These are phyloP conservation scores for Sebastes hubbsi DNA, from an alignment of 2,797 vertebrate genomes.

Conservation along the genomic window DNA sequence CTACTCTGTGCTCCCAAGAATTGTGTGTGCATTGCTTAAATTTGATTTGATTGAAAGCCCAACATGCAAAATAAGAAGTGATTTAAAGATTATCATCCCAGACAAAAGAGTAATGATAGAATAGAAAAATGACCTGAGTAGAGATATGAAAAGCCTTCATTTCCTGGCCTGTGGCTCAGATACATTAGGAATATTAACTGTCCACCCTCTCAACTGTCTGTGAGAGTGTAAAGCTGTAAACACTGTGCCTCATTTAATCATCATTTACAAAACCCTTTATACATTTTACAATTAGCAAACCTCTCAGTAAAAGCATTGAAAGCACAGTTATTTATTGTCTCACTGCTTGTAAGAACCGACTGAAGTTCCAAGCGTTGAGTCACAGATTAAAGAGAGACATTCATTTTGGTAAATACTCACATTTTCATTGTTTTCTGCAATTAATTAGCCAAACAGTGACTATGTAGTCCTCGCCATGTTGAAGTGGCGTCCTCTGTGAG, in stretches of 20 bases:
- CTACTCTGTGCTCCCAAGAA: neutral
- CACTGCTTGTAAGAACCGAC: neutral
- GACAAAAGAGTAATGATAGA: neutral
- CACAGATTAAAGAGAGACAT: neutral
- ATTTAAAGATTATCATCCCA: neutral
- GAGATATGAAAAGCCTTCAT: neutral
- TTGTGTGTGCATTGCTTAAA: neutral
- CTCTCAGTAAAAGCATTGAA: neutral
- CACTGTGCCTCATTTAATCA: neutral
- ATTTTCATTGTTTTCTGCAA: constrained; percentile 21
- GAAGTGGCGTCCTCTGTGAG: constrained; percentile 11
- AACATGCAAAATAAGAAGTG: neutral
- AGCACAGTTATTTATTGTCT: neutral
- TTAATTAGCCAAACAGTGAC: neutral
- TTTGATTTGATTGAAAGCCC: neutral
- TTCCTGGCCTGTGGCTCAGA: neutral
- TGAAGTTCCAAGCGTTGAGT: neutral
- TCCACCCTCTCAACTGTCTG: neutral
- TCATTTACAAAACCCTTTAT: neutral
- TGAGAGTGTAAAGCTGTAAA: neutral
- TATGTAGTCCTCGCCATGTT: neutral
- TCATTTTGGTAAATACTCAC: constrained; percentile 32
- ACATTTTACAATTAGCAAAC: neutral
- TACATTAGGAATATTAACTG: too few relatives aligned
- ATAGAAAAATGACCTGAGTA: neutral